Evolutionary conservation across 2,888 invertebrate species (phyloP), one percentile per base, ranked within the genome.

Genomic region (Volucella inflata): DNA sequence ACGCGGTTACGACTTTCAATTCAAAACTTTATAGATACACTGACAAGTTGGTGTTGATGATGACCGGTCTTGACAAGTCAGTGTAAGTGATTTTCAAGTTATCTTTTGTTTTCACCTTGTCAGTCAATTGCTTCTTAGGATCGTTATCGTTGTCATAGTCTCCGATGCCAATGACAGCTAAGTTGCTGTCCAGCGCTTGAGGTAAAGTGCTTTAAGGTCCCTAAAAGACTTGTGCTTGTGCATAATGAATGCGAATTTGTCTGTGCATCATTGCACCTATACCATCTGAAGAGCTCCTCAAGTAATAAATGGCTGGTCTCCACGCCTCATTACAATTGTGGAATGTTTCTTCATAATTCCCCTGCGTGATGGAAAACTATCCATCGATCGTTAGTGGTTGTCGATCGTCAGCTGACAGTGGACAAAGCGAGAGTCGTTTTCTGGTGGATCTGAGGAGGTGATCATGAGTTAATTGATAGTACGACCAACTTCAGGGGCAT

Each of bases 271-370:
- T 50, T 44, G 16, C 51, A 38, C 30, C 64, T 42, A 36, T 14
- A 38, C 44, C 21, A 53, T 60, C 1, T 53, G 2, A 65, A 64
- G 44, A 44, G 21, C 44, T 46, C 44, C 17, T 38, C 14, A 30
- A 11, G 42, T 57, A 64, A 65, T 60, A 53, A 67, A 67, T 67
- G 65, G 71, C 17, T 42, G 21, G 30, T 44, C 30, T 48, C 3
- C 40, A 65, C 10, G 42, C 42, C 59, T 72, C 53, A 74, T 74
- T 53, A 62, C 67, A 68, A 57, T 40, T 17, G 53, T 55, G 67
- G 68, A 80, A 80, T 80, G 74, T 17, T 51, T 30, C 30, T 30
- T 30, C 30, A 30, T 30, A 30, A 30, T 59, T 62, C 11, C 59
- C 30, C 14, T 65, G 38, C 40, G 21, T 46, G 36, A 55, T 53